Evolutionary conservation across 2,113 vertebrate species (phyloP), one percentile per base, ranked within the genome.

Genomic region (Synodontis membranacea): DNA sequence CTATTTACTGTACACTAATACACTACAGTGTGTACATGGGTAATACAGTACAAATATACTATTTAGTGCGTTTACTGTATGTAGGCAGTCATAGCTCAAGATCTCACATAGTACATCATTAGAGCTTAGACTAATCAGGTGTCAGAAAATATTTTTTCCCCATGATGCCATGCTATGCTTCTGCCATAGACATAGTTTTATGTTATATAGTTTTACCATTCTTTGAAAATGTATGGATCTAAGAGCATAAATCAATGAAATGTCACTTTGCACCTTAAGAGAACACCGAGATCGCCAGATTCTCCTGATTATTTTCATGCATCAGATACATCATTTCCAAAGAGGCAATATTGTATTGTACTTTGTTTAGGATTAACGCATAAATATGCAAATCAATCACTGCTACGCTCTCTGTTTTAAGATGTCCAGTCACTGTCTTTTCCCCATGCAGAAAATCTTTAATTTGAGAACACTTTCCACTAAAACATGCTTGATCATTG

Each of bases 401-500:
- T 25, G 25, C 39, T 19, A 34, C 52, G 46, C 46, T 31, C 44
- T 34, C 28, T 48, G 39, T 74, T 72, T 44, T 11, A 74, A 70
- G 21, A 75, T 12, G 25, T 75, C 9, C 70, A 44, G 23, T 46
- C 70, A 28, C 3, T 19, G 28, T 17, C 42, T 31, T 50, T 78
- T 78, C 8, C 8, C 25, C 28, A 31, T 50, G 12, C 23, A 81
- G 56, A 60, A 42, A 81, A 25, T 42, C 54, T 72, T 60, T 21
- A 56, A 46, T 46, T 6, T 46, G 23, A 68, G 42, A 82, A 86
- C n/a, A n/a, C 31, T 76, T 81, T n/a, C 54, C 58, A 86, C 86
- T 90, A 84, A 86, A 84, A 88, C 62, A 78, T 84, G 46, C n/a
- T 89, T 85, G 82, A 88, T 86, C 87, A 89, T 48, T 83, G 46